Base-by-base conservation (phyloP, 2,113 vertebrate genomes). In the Anarrhichthys ocellatus region DNA sequence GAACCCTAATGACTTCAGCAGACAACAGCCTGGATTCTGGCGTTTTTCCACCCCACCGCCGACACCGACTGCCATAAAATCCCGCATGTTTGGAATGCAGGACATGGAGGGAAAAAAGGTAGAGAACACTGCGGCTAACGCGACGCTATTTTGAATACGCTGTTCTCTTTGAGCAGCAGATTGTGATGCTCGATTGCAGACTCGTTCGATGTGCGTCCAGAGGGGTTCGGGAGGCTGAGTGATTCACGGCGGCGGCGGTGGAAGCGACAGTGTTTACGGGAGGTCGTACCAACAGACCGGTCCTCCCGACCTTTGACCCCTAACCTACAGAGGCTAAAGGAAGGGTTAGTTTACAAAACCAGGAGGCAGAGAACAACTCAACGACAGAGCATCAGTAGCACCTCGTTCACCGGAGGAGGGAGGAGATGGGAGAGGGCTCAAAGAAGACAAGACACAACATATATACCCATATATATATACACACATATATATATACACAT, bases 1-100 rank as follows among this genome's bases (percentile, higher is more conserved):
- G 85, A 76, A 58, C 13, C 46, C 70, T 94, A 93, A 95, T 93
- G 93, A 92, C 86, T 95, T 93, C 78, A 93, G 71, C 94, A 95
- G 95, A 91, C 84, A 1, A 9, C 48, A 74, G 83, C 64, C 90
- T 90, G 87, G 87, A 87, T 86, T 89, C 89, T 82, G 87, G 84
- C 76, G 88, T 90, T 89, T 38, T 9, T 1, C 38, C 79, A 85
- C 89, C 74, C 87, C 14, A 85, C 84, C 73, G 54, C 87, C 58
- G 84, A 91, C 90, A 92, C 79, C 91, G 87, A 54, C 77, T 68
- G 79, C 85, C 81, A 81, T 91, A 93, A 91, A 90, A 46, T 32
- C n/a, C 83, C 88, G 63, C 68, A 67, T 90, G 89, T 90, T 92
- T 90, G 90, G 93, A 92, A 94, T 86, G 83, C 76, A 88, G 87